Conservation (phyloP, 2,113 vertebrate species). For the Crotalus helleri region DNA sequence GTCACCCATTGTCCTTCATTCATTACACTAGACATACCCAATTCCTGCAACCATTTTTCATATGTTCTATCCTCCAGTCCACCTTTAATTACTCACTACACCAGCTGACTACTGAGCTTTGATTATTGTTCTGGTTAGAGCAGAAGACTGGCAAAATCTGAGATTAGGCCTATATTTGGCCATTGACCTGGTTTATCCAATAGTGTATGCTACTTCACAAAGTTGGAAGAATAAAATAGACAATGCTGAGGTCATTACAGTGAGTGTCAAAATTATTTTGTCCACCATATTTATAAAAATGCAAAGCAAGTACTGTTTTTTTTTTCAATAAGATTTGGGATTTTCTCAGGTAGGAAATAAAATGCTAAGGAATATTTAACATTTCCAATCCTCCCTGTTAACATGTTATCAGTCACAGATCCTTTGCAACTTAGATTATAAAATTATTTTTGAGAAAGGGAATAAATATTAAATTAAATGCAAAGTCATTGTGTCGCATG, state of each 20-base stretch:
- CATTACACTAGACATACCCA: too few species aligned
- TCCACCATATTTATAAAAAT: not conserved
- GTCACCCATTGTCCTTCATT: too few species aligned
- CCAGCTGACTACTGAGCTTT: not conserved
- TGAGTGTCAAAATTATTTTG: rapidly evolving
- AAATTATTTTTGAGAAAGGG: conserved; percentile 20
- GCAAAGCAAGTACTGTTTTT: not conserved
- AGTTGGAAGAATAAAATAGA: not conserved
- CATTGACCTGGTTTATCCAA: not conserved
- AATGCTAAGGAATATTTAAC: rapidly evolving
- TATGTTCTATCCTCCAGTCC: not conserved
- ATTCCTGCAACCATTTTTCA: too few species aligned
- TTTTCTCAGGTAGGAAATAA: rapidly evolving
- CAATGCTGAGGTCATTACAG: not conserved
- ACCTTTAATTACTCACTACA: not conserved
- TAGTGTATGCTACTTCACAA: not conserved
- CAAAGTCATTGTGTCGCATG: rapidly evolving
- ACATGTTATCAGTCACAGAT: rapidly evolving
- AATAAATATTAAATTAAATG: rapidly evolving
- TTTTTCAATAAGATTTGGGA: not conserved
- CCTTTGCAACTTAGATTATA: not conserved
- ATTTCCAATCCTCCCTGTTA: not conserved
- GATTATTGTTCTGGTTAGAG: not conserved
- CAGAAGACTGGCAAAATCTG: not conserved
- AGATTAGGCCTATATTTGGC: not conserved